phyloP scores from a whole-genome alignment of 2,797 vertebrate genomes.

The Agapornis canus region DNA sequence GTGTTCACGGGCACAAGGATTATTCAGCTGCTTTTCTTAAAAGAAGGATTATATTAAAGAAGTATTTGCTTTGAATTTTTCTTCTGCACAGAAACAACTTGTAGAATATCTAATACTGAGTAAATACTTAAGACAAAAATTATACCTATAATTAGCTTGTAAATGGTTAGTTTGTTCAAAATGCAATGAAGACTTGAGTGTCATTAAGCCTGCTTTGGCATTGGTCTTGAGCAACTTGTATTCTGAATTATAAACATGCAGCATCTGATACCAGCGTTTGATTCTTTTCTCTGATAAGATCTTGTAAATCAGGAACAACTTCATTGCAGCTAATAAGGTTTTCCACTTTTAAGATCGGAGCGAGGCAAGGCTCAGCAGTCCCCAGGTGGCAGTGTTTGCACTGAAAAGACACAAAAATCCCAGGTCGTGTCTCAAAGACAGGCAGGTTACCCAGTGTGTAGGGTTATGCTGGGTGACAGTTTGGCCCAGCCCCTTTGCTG shows the following conservation, averaged over 20 bases:
- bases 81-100: neutral
- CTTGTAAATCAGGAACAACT: neutral
- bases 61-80: neutral
- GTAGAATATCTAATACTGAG: neutral
- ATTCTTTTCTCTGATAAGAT: neutral
- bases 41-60: neutral
- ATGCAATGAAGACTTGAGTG: neutral
- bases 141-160: neutral
- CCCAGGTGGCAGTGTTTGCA: neutral
- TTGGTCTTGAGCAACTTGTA: neutral
- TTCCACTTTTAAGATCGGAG: rapidly evolving
- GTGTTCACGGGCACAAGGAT: neutral
- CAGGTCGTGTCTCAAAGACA: rapidly evolving
- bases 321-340: neutral
- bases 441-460: rapidly evolving
- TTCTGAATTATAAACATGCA: neutral
- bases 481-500: neutral
- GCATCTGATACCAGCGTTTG: neutral
- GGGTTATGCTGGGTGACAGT: rapidly evolving
- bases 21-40: neutral
- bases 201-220: neutral
- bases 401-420: neutral
- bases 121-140: neutral
- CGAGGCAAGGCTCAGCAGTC: neutral
- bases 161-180: neutral